phyloP scores from a whole-genome alignment of 2,113 vertebrate genomes.

The Sarotherodon lohbergeri region DNA sequence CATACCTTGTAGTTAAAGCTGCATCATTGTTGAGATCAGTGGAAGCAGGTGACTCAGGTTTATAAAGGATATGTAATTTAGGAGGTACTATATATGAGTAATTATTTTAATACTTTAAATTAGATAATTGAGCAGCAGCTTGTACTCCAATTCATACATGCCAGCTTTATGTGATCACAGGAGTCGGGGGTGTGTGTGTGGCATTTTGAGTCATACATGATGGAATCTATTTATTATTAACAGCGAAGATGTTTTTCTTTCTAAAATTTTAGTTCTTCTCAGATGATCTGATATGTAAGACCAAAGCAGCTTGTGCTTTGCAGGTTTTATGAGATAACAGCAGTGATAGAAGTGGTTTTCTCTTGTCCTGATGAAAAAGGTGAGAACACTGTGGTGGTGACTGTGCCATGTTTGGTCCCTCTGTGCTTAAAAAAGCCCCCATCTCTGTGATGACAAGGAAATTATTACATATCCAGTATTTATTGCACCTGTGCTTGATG shows the following conservation, averaged over 20 bases:
- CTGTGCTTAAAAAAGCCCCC: neutral
- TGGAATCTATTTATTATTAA: neutral
- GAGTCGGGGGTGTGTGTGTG: neutral
- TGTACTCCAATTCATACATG: neutral
- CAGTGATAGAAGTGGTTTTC: neutral
- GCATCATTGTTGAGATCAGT: conserved; percentile 8
- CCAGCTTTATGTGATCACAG: neutral
- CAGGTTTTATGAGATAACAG: neutral
- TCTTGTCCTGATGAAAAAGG: neutral
- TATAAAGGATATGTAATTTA: neutral
- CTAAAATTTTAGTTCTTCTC: neutral
- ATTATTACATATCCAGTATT: neutral
- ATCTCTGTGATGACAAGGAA: neutral
- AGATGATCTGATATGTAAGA: neutral
- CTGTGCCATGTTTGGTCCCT: neutral
- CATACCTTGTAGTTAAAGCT: neutral
- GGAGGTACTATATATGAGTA: neutral
- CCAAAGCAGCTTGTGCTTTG: neutral
- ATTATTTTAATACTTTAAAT: neutral
- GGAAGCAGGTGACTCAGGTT: neutral
- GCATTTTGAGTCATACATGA: neutral
- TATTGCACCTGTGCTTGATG: neutral
- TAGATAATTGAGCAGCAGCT: neutral
- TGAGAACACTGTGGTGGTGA: neutral
- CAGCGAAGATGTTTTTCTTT: neutral